Base-by-base conservation (phyloP, 2,888 invertebrate species). In the Mythimna lalbum region DNA sequence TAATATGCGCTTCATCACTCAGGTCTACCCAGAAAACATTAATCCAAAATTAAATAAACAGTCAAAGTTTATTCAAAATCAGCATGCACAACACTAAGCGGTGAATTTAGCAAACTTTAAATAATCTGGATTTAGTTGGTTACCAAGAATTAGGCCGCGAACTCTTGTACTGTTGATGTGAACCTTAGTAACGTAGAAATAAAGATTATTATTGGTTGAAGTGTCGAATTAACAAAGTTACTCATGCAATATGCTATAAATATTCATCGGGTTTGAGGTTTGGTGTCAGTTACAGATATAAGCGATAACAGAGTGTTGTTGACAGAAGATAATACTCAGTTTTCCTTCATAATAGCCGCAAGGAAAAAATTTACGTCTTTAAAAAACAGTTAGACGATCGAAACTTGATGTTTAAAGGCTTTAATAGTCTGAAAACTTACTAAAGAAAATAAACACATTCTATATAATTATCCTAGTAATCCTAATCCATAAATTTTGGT, bases 181-280 rank as follows among this genome's bases (percentile, higher is more conserved):
- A 64, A 76, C 78, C 73, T 76, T 82, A 63, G 31, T 0, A 0
- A 0, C 14, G 10, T 47, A 4, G 14, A 12, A 4, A 60, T 81
- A 82, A 69, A 62, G 71, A 19, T 33, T 55, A 71, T 68, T 78
- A 67, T 80, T 7, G 64, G 49, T 64, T 76, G 63, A 65, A 61
- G 36, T 19, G 23, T 63, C 33, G 21, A 67, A 70, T 69, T 72
- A 78, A 77, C 73, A 43, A 73, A 77, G 66, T 78, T 68, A 63
- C 66, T 78, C 78, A 72, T 77, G 63, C 80, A 69, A 66, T 77
- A 78, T 70, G 76, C 56, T 70, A 86, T 83, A 82, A 78, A 85
- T 84, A 87, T 85, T 86, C 76, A 86, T 82, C 69, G 49, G 64
- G 59, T 62, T 70, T 57, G 17, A 65, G 19, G 68, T 57, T 50